Conservation (phyloP, 2,113 vertebrate species). For the Rostratula benghalensis region DNA sequence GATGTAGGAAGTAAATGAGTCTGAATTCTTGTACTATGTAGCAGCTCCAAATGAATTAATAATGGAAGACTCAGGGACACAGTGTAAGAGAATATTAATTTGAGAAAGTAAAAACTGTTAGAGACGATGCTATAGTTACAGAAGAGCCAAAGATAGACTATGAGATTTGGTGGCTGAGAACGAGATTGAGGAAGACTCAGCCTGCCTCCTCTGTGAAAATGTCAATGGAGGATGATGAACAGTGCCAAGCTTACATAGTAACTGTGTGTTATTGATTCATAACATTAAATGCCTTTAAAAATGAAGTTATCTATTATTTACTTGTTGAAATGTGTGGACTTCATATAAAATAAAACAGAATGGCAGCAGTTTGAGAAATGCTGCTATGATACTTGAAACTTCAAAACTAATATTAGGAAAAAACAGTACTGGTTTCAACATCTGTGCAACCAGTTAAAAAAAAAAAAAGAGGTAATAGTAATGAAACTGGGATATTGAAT, state of each 20-base stretch:
- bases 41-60: not conserved
- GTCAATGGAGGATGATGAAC: accelerated
- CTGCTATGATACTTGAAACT: not conserved
- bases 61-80: not conserved
- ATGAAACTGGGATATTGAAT: not conserved
- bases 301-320: not conserved
- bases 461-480: not conserved
- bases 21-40: not conserved
- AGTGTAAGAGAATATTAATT: not conserved
- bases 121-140: not conserved
- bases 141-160: not conserved
- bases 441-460: not conserved
- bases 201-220: not conserved
- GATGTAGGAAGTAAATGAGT: not conserved
- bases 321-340: not conserved
- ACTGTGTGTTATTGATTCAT: not conserved
- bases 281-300: not conserved
- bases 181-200: not conserved
- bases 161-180: not conserved
- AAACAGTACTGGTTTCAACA: not conserved
- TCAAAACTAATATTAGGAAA: not conserved
- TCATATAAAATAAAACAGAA: not conserved
- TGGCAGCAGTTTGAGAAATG: not conserved
- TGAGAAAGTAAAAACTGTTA: not conserved
- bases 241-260: not conserved